phyloP scores from a whole-genome alignment of 2,113 vertebrate genomes.

The Sebastes schlegelii region DNA sequence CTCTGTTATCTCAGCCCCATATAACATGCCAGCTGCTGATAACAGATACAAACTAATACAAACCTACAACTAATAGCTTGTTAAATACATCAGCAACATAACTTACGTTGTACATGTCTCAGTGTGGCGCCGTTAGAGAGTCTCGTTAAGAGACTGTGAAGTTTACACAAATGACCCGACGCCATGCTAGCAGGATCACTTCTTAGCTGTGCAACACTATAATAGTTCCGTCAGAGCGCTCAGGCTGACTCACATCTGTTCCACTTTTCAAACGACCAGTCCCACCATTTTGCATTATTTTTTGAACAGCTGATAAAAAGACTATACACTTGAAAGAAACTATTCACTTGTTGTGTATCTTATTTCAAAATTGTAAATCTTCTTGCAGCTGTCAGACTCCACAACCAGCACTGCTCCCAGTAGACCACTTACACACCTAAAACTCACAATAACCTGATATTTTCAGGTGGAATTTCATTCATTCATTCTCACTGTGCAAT shows the following conservation, averaged over 20 bases:
- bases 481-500: too few relatives aligned
- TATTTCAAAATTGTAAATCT: background rate
- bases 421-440: too few relatives aligned
- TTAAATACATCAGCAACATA: rapidly evolving
- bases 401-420: too few relatives aligned
- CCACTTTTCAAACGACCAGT: background rate
- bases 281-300: too few relatives aligned
- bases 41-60: too few relatives aligned
- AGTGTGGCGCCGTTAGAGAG: background rate
- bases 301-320: background rate
- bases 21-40: too few relatives aligned
- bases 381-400: too few relatives aligned
- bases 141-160: slow-evolving; percentile 41
- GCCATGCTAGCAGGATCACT: slow-evolving; percentile 70
- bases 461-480: too few relatives aligned
- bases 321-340: background rate
- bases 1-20: background rate
- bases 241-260: slow-evolving; percentile 13
- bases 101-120: slow-evolving; percentile 61
- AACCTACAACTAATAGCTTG: rapidly evolving
- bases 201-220: background rate
- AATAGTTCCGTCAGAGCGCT: slow-evolving; percentile 45
- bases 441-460: too few relatives aligned
- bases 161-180: slow-evolving; percentile 63
- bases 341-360: background rate